phyloP scores from a whole-genome alignment of 2,888 invertebrate species.

The Incurvaria masculella region DNA sequence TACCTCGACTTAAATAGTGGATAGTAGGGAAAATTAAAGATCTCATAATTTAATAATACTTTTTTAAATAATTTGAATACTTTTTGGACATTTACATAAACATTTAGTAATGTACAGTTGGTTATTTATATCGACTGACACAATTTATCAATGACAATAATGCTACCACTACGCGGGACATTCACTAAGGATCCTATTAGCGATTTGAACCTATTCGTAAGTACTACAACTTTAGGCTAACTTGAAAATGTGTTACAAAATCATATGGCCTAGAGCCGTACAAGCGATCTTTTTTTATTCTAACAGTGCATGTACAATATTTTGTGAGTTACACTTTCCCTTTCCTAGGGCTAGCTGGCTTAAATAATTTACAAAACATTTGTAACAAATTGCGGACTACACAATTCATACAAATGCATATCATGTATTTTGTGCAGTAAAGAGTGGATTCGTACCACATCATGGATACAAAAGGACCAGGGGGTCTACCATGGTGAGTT shows the following conservation, averaged over 20 bases:
- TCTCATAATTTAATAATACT: conserved; percentile 1
- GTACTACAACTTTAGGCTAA: background rate
- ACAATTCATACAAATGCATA: no score
- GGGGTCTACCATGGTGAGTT: no score
- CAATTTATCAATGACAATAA: conserved; percentile 45
- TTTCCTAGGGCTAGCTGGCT: conserved; percentile 13
- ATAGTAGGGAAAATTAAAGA: background rate
- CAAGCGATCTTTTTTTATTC: conserved; percentile 43
- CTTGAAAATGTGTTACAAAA: background rate
- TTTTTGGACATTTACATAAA: conserved; percentile 59
- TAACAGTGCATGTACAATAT: conserved; percentile 56
- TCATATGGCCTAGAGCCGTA: conserved; percentile 37
- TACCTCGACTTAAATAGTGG: no score
- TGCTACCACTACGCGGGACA: conserved; percentile 32
- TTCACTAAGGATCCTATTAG: conserved; percentile 42
- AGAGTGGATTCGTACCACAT: no score
- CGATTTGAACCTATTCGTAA: conserved; percentile 43
- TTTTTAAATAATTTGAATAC: conserved; percentile 56
- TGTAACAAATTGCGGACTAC: no score
- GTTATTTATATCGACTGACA: conserved; percentile 56
- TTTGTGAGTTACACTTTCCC: no score
- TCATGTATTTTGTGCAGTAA: no score
- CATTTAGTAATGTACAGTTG: conserved; percentile 58
- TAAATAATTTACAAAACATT: no score
- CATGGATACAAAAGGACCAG: no score